A percentile compares a stretch with the other conserved stretches of the same genome.
Evolutionary conservation across 2,888 invertebrate genomes (phyloP).

Genomic region (Euplagia quadripunctaria): DNA sequence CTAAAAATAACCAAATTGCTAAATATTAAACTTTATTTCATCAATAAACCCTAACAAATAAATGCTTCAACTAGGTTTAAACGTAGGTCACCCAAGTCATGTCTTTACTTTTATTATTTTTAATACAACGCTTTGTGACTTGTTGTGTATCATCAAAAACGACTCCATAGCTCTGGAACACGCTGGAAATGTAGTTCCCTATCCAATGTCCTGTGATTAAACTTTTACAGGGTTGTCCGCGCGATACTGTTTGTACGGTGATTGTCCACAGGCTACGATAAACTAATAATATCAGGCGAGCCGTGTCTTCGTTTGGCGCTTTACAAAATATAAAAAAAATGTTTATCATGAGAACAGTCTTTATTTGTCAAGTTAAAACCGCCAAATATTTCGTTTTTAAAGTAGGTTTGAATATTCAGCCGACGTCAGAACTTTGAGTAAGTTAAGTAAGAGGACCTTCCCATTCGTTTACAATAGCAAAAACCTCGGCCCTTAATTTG

Average conservation of each 20-base stretch:
- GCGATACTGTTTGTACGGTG: not conserved
- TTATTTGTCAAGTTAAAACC: not conserved
- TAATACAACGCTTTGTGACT: too few relatives aligned
- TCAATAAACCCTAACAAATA: not conserved
- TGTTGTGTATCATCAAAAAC: too few relatives aligned
- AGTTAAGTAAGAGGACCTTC: not conserved
- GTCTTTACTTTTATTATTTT: too few relatives aligned
- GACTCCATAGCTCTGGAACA: too few relatives aligned
- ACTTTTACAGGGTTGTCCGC: too few relatives aligned
- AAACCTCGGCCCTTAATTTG: conserved; percentile 13
- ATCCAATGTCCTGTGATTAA: too few relatives aligned
- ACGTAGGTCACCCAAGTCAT: not conserved
- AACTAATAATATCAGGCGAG: not conserved
- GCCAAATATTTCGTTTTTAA: not conserved
- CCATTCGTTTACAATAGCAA: conserved; percentile 5
- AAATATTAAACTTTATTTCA: not conserved
- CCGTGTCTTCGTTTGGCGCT: not conserved
- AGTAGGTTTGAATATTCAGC: not conserved
- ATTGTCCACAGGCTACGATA: not conserved
- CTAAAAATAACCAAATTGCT: not conserved
- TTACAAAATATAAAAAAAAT: too few relatives aligned
- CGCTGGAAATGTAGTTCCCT: too few relatives aligned
- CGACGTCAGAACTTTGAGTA: not conserved
- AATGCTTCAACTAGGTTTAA: not conserved
- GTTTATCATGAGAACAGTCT: not conserved